Evolutionary conservation across 2,113 vertebrate genomes (phyloP).

Genomic region (Rhabdomys dilectus): DNA sequence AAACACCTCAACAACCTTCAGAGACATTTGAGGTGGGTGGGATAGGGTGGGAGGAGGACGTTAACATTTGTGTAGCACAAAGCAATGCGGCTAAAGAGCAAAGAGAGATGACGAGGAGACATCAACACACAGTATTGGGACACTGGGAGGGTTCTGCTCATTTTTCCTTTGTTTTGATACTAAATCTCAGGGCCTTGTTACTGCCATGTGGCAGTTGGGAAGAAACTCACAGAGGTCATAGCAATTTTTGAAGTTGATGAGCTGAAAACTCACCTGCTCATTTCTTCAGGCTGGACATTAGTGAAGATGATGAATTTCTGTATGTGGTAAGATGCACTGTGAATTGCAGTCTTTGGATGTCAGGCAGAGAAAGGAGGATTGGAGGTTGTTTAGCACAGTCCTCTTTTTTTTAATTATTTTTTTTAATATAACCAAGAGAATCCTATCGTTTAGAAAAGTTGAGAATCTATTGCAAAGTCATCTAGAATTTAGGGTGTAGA

Average conservation of each 20-base stretch:
- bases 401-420: not conserved
- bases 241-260: conserved; percentile 72
- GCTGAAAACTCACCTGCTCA: conserved; percentile 60
- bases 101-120: not conserved
- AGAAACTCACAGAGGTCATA: conserved; percentile 44
- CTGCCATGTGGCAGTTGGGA: conserved; percentile 37
- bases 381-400: not conserved
- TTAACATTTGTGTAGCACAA: conserved; percentile 20
- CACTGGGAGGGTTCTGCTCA: not conserved
- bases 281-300: conserved; percentile 67
- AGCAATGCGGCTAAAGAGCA: not conserved
- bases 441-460: not conserved
- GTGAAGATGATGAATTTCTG: conserved; percentile 63
- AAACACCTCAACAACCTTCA: not conserved
- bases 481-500: not conserved
- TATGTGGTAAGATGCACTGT: not conserved
- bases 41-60: not conserved
- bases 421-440: not conserved
- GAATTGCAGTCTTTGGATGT: conserved; percentile 30
- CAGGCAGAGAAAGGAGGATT: not conserved
- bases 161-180: conserved; percentile 72
- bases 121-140: not conserved
- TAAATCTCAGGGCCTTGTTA: conserved; percentile 52
- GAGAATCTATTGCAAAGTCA: not conserved
- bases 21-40: not conserved